Evolutionary conservation across 2,113 vertebrate genomes (phyloP).

Genomic region (Pteronura brasiliensis): DNA sequence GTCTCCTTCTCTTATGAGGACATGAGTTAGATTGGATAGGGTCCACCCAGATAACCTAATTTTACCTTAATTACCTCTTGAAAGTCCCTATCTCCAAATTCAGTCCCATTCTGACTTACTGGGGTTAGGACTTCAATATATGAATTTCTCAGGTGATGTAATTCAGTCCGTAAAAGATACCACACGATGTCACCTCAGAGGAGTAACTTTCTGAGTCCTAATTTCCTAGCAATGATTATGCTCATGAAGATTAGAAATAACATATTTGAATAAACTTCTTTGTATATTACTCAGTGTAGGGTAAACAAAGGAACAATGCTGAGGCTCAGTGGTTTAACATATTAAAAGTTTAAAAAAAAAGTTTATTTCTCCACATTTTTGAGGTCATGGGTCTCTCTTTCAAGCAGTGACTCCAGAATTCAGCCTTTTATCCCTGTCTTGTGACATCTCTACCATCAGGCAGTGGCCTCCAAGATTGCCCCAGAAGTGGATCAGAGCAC

Average conservation of each 20-base stretch:
- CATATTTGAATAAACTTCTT: not conserved
- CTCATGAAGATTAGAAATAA: not conserved
- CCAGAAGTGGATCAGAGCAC: fast-evolving
- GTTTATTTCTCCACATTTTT: not conserved
- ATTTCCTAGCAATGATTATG: not conserved
- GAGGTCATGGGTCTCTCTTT: not conserved
- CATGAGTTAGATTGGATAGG: not conserved
- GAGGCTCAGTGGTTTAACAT: not conserved
- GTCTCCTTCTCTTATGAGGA: not conserved
- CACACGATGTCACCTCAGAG: not conserved
- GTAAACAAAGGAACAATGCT: too few species aligned
- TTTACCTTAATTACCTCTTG: not conserved
- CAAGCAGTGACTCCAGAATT: not conserved
- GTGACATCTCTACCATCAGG: not conserved
- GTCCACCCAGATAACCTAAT: not conserved
- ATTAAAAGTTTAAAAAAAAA: too few species aligned
- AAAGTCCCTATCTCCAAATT: not conserved
- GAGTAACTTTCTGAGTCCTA: too few species aligned
- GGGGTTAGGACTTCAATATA: not conserved
- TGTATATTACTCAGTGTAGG: not conserved
- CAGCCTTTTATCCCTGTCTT: not conserved
- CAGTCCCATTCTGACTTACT: not conserved
- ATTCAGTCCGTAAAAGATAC: not conserved
- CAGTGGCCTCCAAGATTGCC: not conserved
- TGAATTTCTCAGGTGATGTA: fast-evolving